These are phyloP conservation scores for Dryocosmus kuriphilus DNA, from an alignment of 2,888 invertebrate species.

Conservation along the genomic window DNA sequence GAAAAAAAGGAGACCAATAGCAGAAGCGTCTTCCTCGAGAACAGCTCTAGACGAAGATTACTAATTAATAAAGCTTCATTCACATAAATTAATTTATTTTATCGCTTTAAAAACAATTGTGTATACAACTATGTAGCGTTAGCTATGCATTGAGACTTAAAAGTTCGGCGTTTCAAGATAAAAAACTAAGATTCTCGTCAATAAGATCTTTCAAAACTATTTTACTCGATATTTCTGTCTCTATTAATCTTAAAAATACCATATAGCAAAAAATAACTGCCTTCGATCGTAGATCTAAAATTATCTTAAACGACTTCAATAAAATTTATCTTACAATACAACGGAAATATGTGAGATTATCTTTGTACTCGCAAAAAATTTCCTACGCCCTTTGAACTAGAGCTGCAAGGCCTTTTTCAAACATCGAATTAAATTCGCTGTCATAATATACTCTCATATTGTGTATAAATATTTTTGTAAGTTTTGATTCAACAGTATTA, in stretches of 20 bases:
- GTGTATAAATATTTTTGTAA: background rate
- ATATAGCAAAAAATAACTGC: background rate
- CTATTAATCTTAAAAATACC: background rate
- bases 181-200: background rate
- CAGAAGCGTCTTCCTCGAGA: conserved; percentile 58
- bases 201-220: background rate
- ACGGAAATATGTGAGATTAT: conserved; percentile 7
- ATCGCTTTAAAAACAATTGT: background rate
- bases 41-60: conserved; percentile 52
- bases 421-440: background rate
- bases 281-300: background rate
- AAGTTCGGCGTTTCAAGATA: background rate
- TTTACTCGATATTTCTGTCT: background rate
- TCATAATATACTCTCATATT: background rate
- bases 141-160: background rate
- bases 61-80: background rate
- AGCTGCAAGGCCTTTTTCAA: background rate
- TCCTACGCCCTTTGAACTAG: background rate
- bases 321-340: conserved; percentile 4
- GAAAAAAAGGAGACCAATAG: conserved; percentile 44
- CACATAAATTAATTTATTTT: conserved; percentile 33
- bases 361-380: background rate
- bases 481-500: background rate
- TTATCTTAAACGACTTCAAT: background rate
- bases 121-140: conserved; percentile 5